phyloP scores from a whole-genome alignment of 2,113 vertebrate species.

The Chaetops frenatus region DNA sequence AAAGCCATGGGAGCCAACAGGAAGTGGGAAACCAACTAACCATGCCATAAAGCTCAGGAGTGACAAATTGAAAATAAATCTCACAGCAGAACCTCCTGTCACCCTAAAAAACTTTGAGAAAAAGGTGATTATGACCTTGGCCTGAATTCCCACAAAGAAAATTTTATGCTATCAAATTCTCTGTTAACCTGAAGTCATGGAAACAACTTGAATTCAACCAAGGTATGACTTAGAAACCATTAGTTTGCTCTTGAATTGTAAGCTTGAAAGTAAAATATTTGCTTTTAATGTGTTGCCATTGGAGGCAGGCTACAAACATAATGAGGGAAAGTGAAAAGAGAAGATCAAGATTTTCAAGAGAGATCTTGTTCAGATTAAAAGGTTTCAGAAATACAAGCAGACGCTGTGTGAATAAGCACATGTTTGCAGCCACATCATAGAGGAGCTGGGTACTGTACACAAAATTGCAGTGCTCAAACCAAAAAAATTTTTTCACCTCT shows the following conservation, averaged over 20 bases:
- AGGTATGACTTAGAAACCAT: background rate
- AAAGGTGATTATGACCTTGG: background rate
- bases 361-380: background rate
- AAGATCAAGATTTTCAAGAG: background rate
- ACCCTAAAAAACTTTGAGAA: background rate
- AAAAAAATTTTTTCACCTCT: background rate
- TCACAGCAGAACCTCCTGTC: background rate
- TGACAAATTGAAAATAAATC: background rate
- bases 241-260: background rate
- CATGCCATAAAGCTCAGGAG: background rate
- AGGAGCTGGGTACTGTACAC: background rate
- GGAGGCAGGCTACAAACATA: background rate
- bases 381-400: background rate
- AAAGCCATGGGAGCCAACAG: background rate
- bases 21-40: background rate
- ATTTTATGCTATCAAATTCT: background rate
- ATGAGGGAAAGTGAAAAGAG: background rate
- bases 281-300: background rate
- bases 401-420: background rate
- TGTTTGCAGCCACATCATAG: background rate
- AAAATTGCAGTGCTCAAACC: background rate
- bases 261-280: background rate
- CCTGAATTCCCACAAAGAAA: background rate
- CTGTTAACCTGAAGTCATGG: background rate
- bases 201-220: background rate